Base-by-base conservation (phyloP, 1,140 invertebrate species). In the Lutraria rhynchaena region DNA sequence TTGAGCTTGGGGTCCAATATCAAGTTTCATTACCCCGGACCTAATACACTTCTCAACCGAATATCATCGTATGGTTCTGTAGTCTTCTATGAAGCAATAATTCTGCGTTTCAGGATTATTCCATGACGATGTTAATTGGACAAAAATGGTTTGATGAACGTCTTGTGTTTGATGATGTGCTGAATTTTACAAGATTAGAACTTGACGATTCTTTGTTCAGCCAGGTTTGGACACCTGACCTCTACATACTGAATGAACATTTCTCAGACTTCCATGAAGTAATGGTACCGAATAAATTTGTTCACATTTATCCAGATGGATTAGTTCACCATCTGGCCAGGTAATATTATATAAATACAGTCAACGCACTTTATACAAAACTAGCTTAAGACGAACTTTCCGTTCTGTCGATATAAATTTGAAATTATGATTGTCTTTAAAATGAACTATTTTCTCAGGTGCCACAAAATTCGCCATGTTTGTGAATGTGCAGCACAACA, bases 111-210 rank as follows among this genome's bases (percentile, higher is more conserved):
- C 53, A 95, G 94, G 94, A 95, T 86, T 95, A 94, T 87, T 93
- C 94, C 81, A 93, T 94, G 55, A 94, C 94, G 83, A 87, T 95
- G 80, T 95, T 94, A 87, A 89, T 95, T 4, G 87, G 94, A 51
- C 93, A 94, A 86, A 92, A 92, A 41, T 95, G 94, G 94, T 81
- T 92, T 37, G 94, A 95, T 81, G 90, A 92, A 71, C 85, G 94
- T 57, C 87, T 95, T 31, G 35, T 15, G 4, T 85, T 76, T 53
- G 41, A 65, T 3, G 37, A 61, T 19, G 46, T 81, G 0, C 87
- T 91, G 65, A 92, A 93, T 81, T 87, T 92, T 17, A 92, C 93
- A 31, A 91, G 61, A 29, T 63, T 86, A 9, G 83, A 86, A 44
- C 55, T 86, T 5, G 83, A 85, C 35, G 3, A 33, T 13, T 57